Percentiles rank a stretch among this genome's conserved stretches.
Evolutionary conservation across 2,113 vertebrate genomes (phyloP).

Genomic region (Urocitellus parryii): DNA sequence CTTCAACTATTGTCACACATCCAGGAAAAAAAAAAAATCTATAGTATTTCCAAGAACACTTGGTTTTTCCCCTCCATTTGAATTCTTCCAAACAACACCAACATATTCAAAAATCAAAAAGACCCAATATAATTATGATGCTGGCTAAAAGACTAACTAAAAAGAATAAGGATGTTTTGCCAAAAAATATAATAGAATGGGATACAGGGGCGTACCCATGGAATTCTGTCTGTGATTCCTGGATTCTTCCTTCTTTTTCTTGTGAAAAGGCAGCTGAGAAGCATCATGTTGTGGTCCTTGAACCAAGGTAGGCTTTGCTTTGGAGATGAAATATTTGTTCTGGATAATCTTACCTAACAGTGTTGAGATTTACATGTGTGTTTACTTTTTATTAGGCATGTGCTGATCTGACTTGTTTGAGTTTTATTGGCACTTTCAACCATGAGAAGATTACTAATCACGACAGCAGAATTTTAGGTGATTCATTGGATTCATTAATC

Average conservation of each 20-base stretch:
- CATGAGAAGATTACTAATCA: slow-evolving; percentile 71
- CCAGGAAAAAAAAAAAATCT: not conserved
- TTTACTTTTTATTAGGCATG: slow-evolving; percentile 66
- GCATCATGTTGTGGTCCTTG: not conserved
- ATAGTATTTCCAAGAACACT: slow-evolving; percentile 6
- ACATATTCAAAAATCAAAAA: not conserved
- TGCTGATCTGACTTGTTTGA: slow-evolving; percentile 68
- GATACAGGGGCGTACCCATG: not conserved
- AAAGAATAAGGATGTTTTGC: not conserved
- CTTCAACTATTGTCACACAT: not conserved
- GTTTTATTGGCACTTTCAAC: slow-evolving; percentile 53
- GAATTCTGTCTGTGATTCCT: not conserved
- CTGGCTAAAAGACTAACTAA: not conserved
- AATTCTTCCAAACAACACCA: slow-evolving; percentile 39
- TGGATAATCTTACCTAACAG: slow-evolving; percentile 43
- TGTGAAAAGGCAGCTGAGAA: not conserved
- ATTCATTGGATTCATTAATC: slow-evolving; percentile 74
- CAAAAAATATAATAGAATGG: not conserved
- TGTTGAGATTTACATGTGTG: slow-evolving; percentile 61
- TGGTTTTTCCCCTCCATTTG: slow-evolving; percentile 41
- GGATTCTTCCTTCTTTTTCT: not conserved
- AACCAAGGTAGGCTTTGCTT: slow-evolving; percentile 2
- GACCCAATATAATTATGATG: not conserved
- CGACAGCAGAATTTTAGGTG: slow-evolving; percentile 65
- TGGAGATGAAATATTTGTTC: slow-evolving; percentile 59